Base-by-base conservation (phyloP, 2,113 vertebrate genomes). In the Erpornis zantholeuca region DNA sequence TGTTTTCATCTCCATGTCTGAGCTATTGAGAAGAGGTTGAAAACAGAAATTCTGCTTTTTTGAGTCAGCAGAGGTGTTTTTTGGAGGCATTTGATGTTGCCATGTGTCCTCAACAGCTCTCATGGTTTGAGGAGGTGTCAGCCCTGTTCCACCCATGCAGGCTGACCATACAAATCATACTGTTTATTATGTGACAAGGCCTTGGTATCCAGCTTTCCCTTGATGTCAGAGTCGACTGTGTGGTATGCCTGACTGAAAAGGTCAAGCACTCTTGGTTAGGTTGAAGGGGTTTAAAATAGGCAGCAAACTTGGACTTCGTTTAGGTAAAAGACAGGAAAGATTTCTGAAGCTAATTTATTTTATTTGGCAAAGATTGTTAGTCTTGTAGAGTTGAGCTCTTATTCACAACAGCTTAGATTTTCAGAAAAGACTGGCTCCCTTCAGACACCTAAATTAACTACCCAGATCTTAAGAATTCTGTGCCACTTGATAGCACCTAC, bases 171-270 rank as follows among this genome's bases (percentile, higher is more conserved):
- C 70, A 83, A 65, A 86, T 88, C 57, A 53, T 94, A 65, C 19
- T 52, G 42, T 86, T 90, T 65, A 52, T 66, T 61, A 53, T 73
- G 69, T 70, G 72, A 35, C 82, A 73, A 60, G 60, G 76, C 68
- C 44, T 82, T 78, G 54, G 84, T 88, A 31, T 79, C 68, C 71
- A 71, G 3, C 54, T 81, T 92, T 52, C 71, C 68, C 64, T 90
- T 93, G 86, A 86, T 92, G 94, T 88, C 94, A 73, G 38, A 83
- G 35, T 14, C 2, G 33, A 44, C 60, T 86, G 27, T 61, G 71
- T 72, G 86, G 88, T 71, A 85, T 88, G 88, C 52, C 69, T 81
- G 69, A 40, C 86, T 83, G 83, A 66, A 93, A 77, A 94, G 88
- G 76, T 96, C 88, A 76, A 17, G 82, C 63, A 12, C 70, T 47